Base-by-base conservation (phyloP, 2,888 invertebrate species). In the Slavum lentiscoides region DNA sequence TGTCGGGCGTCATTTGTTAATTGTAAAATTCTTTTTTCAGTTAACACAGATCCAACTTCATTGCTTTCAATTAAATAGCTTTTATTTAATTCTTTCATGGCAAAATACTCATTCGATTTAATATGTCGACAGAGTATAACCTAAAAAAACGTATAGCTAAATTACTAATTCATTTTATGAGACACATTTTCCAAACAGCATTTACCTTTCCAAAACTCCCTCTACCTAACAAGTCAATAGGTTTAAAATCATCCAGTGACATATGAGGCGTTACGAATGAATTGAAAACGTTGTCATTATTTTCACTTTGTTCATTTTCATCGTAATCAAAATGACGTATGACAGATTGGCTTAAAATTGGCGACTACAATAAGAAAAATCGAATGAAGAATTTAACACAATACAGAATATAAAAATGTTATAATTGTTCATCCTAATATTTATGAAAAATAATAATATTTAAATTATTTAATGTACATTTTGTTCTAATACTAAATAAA, bases 171-270 rank as follows among this genome's bases (percentile, higher is more conserved):
- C 23, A 39, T 23, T 55, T 55, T 19, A 19, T 55, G 19, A 19
- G 7, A 55, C 49, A 55, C 3, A 59, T 59, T 59, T 61, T 61
- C 21, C 13, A 61, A 13, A 72, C 21, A 64, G 66, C 83, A 30
- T 30, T n/a, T 85, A 98, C 98, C 91, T 99, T 99, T 85, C 99
- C 99, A 88, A 99, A 99, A 88, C 99, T 99, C 9, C 99, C 99
- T 85, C 99, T 91, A 64, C 99, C 99, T 82, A 99, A 90, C 30
- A 99, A 99, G 88, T 97, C 97, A 84, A 98, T 90, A 85, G 98
- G 89, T 85, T 95, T 91, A 89, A 99, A 99, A 87, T 96, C 94
- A 74, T 95, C 94, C 89, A 98, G 91, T 55, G 91, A 91, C 91
- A 96, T 92, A 84, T 82, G 74, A n/a, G 82, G 70, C 68, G 67